Evolutionary conservation across 2,113 vertebrate species (phyloP), one percentile per base, ranked within the genome.

Genomic region (Campylomormyrus tamandua): DNA sequence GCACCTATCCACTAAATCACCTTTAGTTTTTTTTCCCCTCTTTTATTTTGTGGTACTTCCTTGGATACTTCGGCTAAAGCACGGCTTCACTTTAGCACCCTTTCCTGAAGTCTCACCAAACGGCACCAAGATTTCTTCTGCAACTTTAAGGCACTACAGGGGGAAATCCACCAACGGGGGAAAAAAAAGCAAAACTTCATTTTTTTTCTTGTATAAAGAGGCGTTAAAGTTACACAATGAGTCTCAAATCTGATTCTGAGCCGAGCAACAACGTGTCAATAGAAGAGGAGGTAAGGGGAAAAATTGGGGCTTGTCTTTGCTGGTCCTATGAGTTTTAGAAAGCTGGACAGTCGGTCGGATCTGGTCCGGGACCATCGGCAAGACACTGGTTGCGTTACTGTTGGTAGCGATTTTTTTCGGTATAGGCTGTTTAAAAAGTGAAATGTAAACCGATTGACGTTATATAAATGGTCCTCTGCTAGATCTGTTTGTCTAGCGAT

Each of bases 231-330:
- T 90, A 87, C 91, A 92, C 90, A 92, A 93, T 93, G 93, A 93
- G 93, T 93, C 91, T 93, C 89, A 93, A 93, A 92, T 91, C 91
- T 91, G 93, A 93, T 92, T 92, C 91, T 91, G 93, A 93, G 92
- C 92, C 92, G 90, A 93, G 90, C 93, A 93, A 89, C 93, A 93
- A 83, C 91, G 92, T 92, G 62, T 92, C 93, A 70, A 92, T 92
- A 92, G 93, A 93, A 88, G 93, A 93, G 93, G 93, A 93, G 93
- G 93, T 93, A 93, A 93, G 93, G 90, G 92, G 42, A 89, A 89
- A 90, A 84, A 45, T 89, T 92, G 91, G 87, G 49, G 87, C 88
- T 91, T 87, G 84, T 66, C 86, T 90, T 89, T 52, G 88, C 62
- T 46, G 89, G 86, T 84, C 83, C 83, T 48, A 35, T 85, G 90